Evolutionary conservation across 2,113 vertebrate species (phyloP), one percentile per base, ranked within the genome.

Genomic region (Pseudorhombus dupliciocellatus): DNA sequence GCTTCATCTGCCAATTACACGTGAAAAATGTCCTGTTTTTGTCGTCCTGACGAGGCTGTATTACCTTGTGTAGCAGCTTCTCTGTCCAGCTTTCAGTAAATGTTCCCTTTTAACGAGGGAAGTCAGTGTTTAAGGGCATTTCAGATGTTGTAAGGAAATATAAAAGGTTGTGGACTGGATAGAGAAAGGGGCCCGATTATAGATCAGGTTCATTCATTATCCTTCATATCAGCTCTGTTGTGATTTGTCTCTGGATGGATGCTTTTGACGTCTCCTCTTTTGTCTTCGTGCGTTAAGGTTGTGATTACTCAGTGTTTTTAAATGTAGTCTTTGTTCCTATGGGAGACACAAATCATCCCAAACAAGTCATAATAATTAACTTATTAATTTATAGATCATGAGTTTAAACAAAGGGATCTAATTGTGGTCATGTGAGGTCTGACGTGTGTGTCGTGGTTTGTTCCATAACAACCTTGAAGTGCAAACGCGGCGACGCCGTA

Each of bases 131-230:
- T 31, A 52, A 69, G 77, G 84, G 71, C 63, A 85, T 75, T 84
- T 20, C 24, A 51, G 20, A 37, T 51, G 48, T 25, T 40, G 28
- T 11, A 25, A 22, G 64, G 7, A 50, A 4, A 37, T n/a, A 20
- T 31, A 7, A 54, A 7, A 21, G 12, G 6, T 52, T 64, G 55
- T 52, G 25, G 57, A 18, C 40, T 21, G 77, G 81, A 85, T 83
- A 62, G 25, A 84, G 15, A 83, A 90, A 90, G 87, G 88, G 85
- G 90, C 40, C 22, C 12, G 4, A 15, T 62, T 55, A 10, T 4
- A 12, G 18, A 61, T 59, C 22, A 69, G 24, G 12, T 34, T 77
- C 5, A 18, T 26, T 53, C 4, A 54, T 55, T 37, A 24, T 46
- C 1, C 18, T 30, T 16, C 55, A 62, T 50, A 37, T 53, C n/a